phyloP scores from a whole-genome alignment of 2,113 vertebrate species.

The Neolamprologus ventralis region DNA sequence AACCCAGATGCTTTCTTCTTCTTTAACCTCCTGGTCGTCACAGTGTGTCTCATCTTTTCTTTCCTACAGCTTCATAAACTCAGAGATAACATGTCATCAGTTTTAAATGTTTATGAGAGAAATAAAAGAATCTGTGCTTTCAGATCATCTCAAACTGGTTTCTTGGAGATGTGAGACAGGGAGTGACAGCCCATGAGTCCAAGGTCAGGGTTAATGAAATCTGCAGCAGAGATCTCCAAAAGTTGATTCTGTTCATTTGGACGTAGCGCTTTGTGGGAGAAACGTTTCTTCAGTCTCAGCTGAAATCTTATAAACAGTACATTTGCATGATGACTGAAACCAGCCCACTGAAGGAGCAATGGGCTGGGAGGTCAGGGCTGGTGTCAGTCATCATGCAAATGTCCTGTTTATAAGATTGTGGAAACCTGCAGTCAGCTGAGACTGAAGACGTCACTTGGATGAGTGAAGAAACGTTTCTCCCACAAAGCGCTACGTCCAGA shows the following conservation, averaged over 20 bases:
- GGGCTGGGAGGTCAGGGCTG: background rate
- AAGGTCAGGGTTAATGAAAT: background rate
- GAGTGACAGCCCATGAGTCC: background rate
- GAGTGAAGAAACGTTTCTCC: accelerated
- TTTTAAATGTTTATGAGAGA: background rate
- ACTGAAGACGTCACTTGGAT: background rate
- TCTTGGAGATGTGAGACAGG: background rate
- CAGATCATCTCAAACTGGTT: background rate
- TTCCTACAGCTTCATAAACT: background rate
- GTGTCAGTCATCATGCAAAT: background rate
- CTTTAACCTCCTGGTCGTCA: accelerated
- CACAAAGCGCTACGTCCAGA: background rate
- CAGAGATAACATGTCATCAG: background rate
- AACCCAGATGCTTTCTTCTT: background rate
- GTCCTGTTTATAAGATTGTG: accelerated
- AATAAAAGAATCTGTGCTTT: background rate
- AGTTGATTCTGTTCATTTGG: background rate
- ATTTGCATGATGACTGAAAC: background rate
- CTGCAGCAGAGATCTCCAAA: background rate
- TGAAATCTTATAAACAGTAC: accelerated
- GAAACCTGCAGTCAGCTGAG: background rate
- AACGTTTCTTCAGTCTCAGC: background rate
- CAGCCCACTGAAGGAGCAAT: background rate
- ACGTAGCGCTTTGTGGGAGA: background rate
- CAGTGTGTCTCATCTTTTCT: background rate